Evolutionary conservation across 1,140 invertebrate species (phyloP).

Genomic region (Atopsyche davidsoni): DNA sequence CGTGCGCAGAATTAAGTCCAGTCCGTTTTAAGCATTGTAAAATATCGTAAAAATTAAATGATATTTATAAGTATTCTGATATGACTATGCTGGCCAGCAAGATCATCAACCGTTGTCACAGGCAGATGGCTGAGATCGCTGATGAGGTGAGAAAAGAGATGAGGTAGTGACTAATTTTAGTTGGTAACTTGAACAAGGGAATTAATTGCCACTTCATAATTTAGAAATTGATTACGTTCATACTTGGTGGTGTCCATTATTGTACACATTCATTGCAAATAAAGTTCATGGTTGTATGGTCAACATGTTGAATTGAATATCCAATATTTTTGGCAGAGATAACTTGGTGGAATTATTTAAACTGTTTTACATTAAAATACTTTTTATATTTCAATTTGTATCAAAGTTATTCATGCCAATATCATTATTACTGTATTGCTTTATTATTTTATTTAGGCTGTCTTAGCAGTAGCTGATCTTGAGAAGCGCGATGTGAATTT

Average conservation of each 20-base stretch:
- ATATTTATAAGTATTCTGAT: too few relatives aligned
- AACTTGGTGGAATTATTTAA: neutral
- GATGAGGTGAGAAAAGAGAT: slow-evolving; percentile 62
- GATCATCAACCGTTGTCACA: slow-evolving; percentile 87
- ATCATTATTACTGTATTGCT: neutral
- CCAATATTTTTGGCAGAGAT: too few relatives aligned
- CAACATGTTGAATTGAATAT: neutral
- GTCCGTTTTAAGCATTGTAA: too few relatives aligned
- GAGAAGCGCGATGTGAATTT: slow-evolving; percentile 96
- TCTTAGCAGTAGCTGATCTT: slow-evolving; percentile 89
- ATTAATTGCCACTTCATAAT: too few relatives aligned
- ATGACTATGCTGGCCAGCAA: slow-evolving; percentile 99
- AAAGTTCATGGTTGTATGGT: too few relatives aligned
- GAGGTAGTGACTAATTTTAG: neutral
- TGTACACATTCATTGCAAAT: too few relatives aligned
- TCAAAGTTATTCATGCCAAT: neutral
- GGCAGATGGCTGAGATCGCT: slow-evolving; percentile 98
- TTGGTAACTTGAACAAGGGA: too few relatives aligned
- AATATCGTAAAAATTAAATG: too few relatives aligned
- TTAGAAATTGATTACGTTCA: too few relatives aligned
- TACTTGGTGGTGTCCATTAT: too few relatives aligned
- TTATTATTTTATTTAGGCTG: slow-evolving; percentile 75
- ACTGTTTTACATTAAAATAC: neutral
- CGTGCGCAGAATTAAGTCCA: too few relatives aligned
- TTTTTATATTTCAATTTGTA: neutral